phyloP scores from a whole-genome alignment of 2,888 invertebrate genomes.

The Caenorhabditis wallacei region DNA sequence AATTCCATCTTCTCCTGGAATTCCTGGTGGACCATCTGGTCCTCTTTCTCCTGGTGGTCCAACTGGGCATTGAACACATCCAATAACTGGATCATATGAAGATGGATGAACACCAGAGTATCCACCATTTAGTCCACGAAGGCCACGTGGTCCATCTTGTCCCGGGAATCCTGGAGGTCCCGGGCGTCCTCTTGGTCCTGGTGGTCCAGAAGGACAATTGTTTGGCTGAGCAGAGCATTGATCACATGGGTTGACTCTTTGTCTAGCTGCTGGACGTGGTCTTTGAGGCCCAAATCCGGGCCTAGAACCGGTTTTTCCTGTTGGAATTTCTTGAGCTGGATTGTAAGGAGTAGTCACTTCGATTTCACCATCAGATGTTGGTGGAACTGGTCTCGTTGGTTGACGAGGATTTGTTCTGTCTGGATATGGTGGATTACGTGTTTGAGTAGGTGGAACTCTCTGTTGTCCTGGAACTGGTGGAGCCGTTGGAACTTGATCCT shows the following conservation, averaged over 20 bases:
- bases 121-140: constrained; percentile 58
- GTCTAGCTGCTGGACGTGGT: constrained; percentile 25
- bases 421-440: constrained; percentile 35
- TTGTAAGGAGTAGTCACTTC: constrained; percentile 17
- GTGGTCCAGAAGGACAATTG: constrained; percentile 61
- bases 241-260: constrained; percentile 42
- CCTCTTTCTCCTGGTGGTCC: constrained; percentile 64
- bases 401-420: constrained; percentile 26
- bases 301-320: constrained; percentile 23
- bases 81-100: constrained; percentile 46
- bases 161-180: constrained; percentile 68
- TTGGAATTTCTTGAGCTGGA: constrained; percentile 14
- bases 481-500: constrained; percentile 23
- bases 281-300: constrained; percentile 59
- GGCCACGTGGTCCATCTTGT: constrained; percentile 63
- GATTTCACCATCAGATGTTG: constrained; percentile 21
- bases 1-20: constrained; percentile 60
- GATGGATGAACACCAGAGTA: constrained; percentile 43
- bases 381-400: constrained; percentile 45
- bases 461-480: constrained; percentile 29
- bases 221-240: constrained; percentile 57
- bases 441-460: constrained; percentile 43
- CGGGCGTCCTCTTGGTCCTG: constrained; percentile 64
- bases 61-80: constrained; percentile 62
- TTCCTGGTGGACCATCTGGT: constrained; percentile 62